Conservation (phyloP, 2,888 invertebrate genomes). For the Lepidochitona cinerea region DNA sequence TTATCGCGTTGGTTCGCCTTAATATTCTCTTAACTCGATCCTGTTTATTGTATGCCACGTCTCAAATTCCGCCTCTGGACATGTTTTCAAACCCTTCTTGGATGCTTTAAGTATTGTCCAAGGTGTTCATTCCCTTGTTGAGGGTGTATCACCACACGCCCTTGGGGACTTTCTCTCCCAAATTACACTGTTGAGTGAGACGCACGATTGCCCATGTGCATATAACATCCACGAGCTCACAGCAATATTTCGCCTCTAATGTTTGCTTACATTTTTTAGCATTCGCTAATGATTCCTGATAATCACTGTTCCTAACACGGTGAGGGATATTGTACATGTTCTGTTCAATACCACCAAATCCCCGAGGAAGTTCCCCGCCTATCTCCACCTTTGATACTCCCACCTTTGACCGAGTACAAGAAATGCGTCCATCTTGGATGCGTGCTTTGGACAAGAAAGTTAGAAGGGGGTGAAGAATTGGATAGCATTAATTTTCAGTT, state of each 20-base stretch:
- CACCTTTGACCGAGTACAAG: no score
- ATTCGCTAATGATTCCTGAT: neutral
- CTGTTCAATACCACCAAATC: no score
- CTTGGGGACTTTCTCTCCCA: neutral
- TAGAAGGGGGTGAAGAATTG: no score
- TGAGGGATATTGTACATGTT: no score
- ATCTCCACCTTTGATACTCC: no score
- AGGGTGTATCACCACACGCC: neutral
- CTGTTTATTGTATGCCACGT: neutral
- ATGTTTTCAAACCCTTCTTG: neutral
- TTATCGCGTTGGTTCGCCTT: neutral
- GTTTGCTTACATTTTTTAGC: slow-evolving; percentile 1
- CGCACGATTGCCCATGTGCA: neutral
- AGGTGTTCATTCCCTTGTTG: neutral
- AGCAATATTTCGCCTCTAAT: neutral
- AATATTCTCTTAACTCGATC: neutral
- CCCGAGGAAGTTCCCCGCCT: no score
- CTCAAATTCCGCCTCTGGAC: no score
- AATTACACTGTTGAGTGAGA: neutral
- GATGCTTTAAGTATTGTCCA: neutral
- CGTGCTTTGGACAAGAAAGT: no score
- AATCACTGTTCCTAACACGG: neutral
- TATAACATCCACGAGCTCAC: neutral
- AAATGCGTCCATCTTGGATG: no score
- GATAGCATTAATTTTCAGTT: no score